phyloP scores from a whole-genome alignment of 2,888 invertebrate genomes.

The Eristalis arbustorum region DNA sequence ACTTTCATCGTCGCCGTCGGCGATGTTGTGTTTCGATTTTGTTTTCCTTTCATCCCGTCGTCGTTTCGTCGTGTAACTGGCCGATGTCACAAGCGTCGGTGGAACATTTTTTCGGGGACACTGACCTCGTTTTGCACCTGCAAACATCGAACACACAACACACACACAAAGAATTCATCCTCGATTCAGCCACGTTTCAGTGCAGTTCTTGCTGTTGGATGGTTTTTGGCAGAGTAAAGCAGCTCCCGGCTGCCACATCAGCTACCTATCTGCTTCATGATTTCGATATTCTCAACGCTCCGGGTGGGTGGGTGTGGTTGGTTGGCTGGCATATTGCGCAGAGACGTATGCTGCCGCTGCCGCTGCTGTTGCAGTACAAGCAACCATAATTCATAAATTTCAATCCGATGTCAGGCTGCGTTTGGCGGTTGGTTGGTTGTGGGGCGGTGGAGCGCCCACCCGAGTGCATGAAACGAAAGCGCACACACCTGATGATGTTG shows the following conservation, averaged over 20 bases:
- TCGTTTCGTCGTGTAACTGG: constrained; percentile 46
- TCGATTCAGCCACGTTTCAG: constrained; percentile 28
- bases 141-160: neutral
- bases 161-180: constrained; percentile 14
- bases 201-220: constrained; percentile 13
- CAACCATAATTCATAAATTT: constrained; percentile 65
- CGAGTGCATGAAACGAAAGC: constrained; percentile 4
- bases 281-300: constrained; percentile 38
- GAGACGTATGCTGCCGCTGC: constrained; percentile 18
- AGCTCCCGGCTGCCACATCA: constrained; percentile 57
- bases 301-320: neutral
- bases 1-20: neutral
- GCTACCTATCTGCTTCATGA: constrained; percentile 55
- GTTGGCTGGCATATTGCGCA: constrained; percentile 52
- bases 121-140: constrained; percentile 58
- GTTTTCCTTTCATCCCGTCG: neutral
- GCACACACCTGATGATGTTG: constrained; percentile 23
- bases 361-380: constrained; percentile 25
- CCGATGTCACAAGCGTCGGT: neutral
- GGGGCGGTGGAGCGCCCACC: neutral
- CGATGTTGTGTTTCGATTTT: neutral
- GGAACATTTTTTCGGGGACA: constrained; percentile 15
- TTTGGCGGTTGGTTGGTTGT: neutral
- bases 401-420: constrained; percentile 52
- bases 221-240: constrained; percentile 19